A percentile compares a stretch with the other conserved stretches of the same genome.
phyloP scores from a whole-genome alignment of 2,797 vertebrate species.

The Hipposideros larvatus region DNA sequence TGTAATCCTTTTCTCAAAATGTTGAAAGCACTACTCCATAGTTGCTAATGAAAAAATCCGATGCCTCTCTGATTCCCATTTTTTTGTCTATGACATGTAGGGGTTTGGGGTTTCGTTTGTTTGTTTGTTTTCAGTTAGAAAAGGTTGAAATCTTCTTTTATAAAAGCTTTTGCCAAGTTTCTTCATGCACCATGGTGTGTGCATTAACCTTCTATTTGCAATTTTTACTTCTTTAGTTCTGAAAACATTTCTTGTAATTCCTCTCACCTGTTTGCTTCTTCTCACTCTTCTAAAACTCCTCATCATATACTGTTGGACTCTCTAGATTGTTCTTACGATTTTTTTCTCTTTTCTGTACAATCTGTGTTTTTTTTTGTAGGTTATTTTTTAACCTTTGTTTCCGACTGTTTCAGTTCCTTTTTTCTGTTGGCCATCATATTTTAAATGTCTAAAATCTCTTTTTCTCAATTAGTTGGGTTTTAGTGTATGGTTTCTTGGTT shows the following conservation, averaged over 20 bases:
- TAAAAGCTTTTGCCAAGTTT: no score
- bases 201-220: no score
- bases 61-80: no score
- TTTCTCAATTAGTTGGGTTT: neutral
- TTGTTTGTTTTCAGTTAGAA: no score
- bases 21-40: no score
- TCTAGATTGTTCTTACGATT: neutral
- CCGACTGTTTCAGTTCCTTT: neutral
- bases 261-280: neutral
- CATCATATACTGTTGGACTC: neutral
- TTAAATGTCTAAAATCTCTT: neutral
- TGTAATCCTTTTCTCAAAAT: no score
- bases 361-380: neutral
- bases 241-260: neutral
- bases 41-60: no score
- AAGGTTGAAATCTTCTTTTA: no score
- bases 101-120: no score
- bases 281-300: neutral
- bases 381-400: neutral
- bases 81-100: no score
- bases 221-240: neutral
- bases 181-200: no score
- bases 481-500: neutral
- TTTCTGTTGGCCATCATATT: neutral
- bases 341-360: neutral